Evolutionary conservation across 2,113 vertebrate species (phyloP).

Genomic region (Alethe diademata): DNA sequence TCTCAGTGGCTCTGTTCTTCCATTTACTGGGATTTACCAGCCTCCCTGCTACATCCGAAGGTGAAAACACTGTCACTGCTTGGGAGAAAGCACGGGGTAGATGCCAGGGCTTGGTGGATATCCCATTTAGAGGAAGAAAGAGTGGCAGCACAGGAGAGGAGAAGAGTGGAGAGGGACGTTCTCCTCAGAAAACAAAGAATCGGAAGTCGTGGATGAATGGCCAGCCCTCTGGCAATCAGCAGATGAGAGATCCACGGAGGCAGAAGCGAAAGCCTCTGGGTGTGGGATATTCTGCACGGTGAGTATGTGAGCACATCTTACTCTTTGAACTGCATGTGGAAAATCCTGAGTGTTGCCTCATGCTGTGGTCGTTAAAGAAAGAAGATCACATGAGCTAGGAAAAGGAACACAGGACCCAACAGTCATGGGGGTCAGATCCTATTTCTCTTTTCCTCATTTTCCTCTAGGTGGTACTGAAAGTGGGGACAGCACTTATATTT

Average conservation of each 20-base stretch:
- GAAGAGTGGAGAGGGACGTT: slow-evolving; percentile 60
- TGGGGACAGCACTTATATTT: background rate
- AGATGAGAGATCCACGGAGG: slow-evolving; percentile 86
- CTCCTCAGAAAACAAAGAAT: slow-evolving; percentile 62
- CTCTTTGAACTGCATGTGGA: background rate
- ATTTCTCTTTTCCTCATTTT: background rate
- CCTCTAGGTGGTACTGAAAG: background rate
- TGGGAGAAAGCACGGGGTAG: slow-evolving; percentile 76
- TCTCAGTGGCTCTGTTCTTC: slow-evolving; percentile 91
- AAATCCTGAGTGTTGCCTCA: background rate
- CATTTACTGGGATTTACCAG: slow-evolving; percentile 79
- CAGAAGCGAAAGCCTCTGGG: slow-evolving; percentile 90
- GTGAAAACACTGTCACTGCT: background rate
- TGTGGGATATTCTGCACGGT: slow-evolving; percentile 92
- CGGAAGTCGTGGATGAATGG: slow-evolving; percentile 66
- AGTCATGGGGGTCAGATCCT: background rate
- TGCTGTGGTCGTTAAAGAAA: background rate
- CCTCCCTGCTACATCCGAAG: slow-evolving; percentile 19
- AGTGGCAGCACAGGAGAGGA: slow-evolving; percentile 69
- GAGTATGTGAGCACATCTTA: background rate
- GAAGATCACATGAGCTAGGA: background rate
- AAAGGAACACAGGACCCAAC: background rate
- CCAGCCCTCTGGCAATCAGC: slow-evolving; percentile 75
- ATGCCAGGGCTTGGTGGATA: slow-evolving; percentile 87
- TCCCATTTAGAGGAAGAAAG: slow-evolving; percentile 82